These are phyloP conservation scores for Clistopyga incitator DNA, from an alignment of 2,888 invertebrate species.

Conservation along the genomic window DNA sequence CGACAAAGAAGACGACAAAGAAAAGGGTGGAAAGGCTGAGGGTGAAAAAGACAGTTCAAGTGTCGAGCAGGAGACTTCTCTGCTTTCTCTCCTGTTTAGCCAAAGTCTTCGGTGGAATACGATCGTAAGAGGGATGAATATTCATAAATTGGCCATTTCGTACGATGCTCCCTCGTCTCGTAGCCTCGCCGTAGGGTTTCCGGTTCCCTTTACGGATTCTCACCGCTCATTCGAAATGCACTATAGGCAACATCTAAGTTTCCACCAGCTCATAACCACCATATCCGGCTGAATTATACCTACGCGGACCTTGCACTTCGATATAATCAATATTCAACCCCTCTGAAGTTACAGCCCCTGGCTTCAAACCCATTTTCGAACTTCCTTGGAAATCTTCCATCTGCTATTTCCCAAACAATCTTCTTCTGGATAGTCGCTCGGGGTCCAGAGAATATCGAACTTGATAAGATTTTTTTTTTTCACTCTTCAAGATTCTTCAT, in stretches of 20 bases:
- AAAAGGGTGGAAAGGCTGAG: not conserved
- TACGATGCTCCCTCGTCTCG: slow-evolving; percentile 30
- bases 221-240: slow-evolving; percentile 14
- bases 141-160: slow-evolving; percentile 66
- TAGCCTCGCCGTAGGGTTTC: not conserved
- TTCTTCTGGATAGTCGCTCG: not conserved
- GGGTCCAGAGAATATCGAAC: not conserved
- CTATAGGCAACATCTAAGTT: not conserved
- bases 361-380: not conserved
- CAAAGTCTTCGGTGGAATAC: slow-evolving; percentile 2
- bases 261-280: not conserved
- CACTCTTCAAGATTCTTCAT: not conserved
- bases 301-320: not conserved
- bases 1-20: slow-evolving; percentile 46
- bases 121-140: slow-evolving; percentile 65
- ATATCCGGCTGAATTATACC: not conserved
- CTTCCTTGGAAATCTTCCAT: not conserved
- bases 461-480: too few species aligned
- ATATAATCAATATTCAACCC: not conserved
- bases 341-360: not conserved
- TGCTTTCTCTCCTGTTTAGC: slow-evolving; percentile 56
- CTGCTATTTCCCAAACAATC: not conserved
- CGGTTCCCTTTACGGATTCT: not conserved
- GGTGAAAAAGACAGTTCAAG: slow-evolving; percentile 31
- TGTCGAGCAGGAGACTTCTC: slow-evolving; percentile 32